A percentile compares a stretch with the other conserved stretches of the same genome.
These are phyloP conservation scores for Stomatorhinus walkeri DNA, from an alignment of 2,797 vertebrate genomes.

Conservation along the genomic window DNA sequence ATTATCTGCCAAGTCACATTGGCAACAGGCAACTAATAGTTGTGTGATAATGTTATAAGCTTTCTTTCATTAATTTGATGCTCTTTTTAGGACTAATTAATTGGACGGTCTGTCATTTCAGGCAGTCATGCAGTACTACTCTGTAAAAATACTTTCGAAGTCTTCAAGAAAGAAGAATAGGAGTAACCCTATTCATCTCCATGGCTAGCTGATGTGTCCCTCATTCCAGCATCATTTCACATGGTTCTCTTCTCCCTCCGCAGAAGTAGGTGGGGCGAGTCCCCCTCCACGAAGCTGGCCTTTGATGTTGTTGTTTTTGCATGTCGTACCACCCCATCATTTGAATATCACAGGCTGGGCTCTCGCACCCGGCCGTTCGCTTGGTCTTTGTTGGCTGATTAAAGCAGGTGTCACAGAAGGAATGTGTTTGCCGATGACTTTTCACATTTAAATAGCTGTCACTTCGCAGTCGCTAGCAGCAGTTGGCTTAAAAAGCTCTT, in stretches of 20 bases:
- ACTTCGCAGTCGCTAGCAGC: conserved; percentile 30
- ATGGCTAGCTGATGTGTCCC: neutral
- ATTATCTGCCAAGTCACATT: conserved; percentile 1
- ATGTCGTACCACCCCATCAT: conserved; percentile 52
- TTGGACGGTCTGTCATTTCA: neutral
- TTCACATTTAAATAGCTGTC: conserved; percentile 40
- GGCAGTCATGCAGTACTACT: neutral
- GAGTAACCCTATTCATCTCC: neutral
- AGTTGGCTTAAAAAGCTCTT: conserved; percentile 28
- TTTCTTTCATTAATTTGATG: conserved; percentile 10
- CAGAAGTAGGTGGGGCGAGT: conserved; percentile 44
- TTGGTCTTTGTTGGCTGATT: conserved; percentile 43
- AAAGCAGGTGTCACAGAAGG: conserved; percentile 45
- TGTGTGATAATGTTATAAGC: neutral
- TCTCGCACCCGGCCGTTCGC: conserved; percentile 40
- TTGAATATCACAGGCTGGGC: conserved; percentile 65
- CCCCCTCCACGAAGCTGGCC: conserved; percentile 49
- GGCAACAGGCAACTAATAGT: neutral
- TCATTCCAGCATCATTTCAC: neutral
- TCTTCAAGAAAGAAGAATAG: neutral
- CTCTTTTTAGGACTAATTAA: conserved; percentile 18
- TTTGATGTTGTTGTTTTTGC: conserved; percentile 60
- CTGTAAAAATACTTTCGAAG: neutral
- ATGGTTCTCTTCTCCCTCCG: conserved; percentile 25
- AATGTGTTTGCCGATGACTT: conserved; percentile 42